phyloP scores from a whole-genome alignment of 2,113 vertebrate species.

The Phalacrocorax pelagicus region DNA sequence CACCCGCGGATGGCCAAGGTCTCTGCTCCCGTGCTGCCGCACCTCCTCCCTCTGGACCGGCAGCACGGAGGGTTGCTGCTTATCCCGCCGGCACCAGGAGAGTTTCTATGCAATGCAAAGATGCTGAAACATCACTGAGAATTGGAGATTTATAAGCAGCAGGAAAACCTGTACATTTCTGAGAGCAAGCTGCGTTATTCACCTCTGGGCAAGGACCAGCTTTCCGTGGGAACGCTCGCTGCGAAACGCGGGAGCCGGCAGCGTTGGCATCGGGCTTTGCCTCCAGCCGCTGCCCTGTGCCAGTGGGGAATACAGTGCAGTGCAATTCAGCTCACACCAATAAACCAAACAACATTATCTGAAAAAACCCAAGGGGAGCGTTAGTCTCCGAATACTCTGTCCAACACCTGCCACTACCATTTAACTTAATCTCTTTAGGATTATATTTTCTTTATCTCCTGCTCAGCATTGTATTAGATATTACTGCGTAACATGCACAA shows the following conservation, averaged over 20 bases:
- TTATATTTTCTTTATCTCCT: not conserved
- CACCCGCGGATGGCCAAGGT: not conserved
- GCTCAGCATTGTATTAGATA: not conserved
- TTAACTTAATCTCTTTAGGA: not conserved
- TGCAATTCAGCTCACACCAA: not conserved
- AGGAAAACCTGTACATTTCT: not conserved
- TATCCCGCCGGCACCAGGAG: not conserved
- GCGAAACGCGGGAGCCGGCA: accelerated
- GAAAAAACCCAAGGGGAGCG: accelerated
- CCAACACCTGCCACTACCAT: not conserved
- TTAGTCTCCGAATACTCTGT: not conserved
- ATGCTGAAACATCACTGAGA: not conserved
- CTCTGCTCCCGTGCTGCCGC: not conserved
- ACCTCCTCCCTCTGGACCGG: not conserved
- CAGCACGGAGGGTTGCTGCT: not conserved
- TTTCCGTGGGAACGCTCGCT: accelerated
- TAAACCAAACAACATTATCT: not conserved
- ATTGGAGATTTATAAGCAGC: not conserved
- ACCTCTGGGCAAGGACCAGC: not conserved
- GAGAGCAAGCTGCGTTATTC: not conserved
- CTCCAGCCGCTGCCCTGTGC: not conserved
- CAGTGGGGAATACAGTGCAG: not conserved
- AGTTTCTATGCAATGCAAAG: not conserved
- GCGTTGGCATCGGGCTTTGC: not conserved
- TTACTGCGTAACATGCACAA: not conserved